phyloP scores from a whole-genome alignment of 2,113 vertebrate species.

The Choloepus hoffmanni region DNA sequence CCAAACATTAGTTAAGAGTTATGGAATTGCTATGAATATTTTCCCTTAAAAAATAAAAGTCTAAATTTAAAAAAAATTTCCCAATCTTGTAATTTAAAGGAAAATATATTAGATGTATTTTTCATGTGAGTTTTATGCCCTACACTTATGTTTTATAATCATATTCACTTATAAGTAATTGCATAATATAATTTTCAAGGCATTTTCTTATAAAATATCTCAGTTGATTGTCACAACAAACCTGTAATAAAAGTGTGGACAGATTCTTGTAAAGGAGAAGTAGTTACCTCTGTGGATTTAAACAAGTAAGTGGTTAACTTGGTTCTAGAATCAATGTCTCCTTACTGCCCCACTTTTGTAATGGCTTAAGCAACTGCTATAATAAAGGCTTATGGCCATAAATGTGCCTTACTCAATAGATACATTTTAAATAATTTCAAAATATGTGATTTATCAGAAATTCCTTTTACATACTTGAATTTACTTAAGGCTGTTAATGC shows the following conservation, averaged over 20 bases:
- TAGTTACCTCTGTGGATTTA: background rate
- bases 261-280: background rate
- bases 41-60: background rate
- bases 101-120: background rate
- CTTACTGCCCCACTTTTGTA: background rate
- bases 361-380: background rate
- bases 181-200: background rate
- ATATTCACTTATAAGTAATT: background rate
- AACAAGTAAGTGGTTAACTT: background rate
- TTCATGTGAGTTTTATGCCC: background rate
- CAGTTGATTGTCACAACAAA: background rate
- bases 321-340: background rate
- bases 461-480: background rate
- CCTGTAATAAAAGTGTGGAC: background rate
- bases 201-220: constrained; percentile 13
- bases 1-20: background rate
- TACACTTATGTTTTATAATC: background rate
- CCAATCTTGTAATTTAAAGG: background rate
- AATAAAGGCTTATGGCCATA: background rate
- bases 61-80: background rate
- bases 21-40: background rate
- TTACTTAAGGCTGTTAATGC: background rate
- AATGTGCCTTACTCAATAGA: constrained; percentile 15
- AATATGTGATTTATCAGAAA: background rate
- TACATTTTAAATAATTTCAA: constrained; percentile 34